Base-by-base conservation (phyloP, 2,113 vertebrate genomes). In the Tiliqua scincoides region DNA sequence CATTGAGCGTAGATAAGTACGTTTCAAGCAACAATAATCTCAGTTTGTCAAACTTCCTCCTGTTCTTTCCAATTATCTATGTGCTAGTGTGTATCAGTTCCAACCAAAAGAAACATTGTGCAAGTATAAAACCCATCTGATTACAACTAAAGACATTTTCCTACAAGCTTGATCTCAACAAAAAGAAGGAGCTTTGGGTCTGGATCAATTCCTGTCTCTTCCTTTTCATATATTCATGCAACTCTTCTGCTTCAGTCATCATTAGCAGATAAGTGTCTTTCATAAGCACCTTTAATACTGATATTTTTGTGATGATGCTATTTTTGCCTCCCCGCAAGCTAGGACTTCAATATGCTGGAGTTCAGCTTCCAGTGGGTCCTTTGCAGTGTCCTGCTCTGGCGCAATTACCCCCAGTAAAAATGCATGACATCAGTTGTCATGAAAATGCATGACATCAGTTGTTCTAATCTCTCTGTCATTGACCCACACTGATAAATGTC, bases 401-500 rank as follows among this genome's bases (percentile, higher is more conserved):
- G 0, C 17, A 89, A 90, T 88, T 86, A 82, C 72, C 89, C 54
- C 17, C 20, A 43, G 52, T 77, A 81, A 89, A 93, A 93, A 86
- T 84, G n/a, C 62, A 86, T 80, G 75, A 18, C 87, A 91, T 90
- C 81, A 85, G 61, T n/a, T n/a, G n/a, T n/a, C n/a, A n/a, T n/a
- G n/a, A 89, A 93, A 93, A 86, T 84, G n/a, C 62, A 86, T 80
- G 75, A 18, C 87, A 91, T 90, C 81, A 85, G 61, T n/a, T n/a
- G n/a, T 54, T 67, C 65, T 91, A 85, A 91, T 86, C 84, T 89
- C 76, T 87, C 32, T 92, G 91, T 91, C 89, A 91, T 82, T 83
- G 89, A 40, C 37, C 62, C 27, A 73, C 82, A 21, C 18, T 91
- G 89, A 93, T 85, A 91, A 86, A 91, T 95, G 91, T 94, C 89